phyloP scores from a whole-genome alignment of 2,888 invertebrate genomes.

The Lordiphosa andalusiaca region DNA sequence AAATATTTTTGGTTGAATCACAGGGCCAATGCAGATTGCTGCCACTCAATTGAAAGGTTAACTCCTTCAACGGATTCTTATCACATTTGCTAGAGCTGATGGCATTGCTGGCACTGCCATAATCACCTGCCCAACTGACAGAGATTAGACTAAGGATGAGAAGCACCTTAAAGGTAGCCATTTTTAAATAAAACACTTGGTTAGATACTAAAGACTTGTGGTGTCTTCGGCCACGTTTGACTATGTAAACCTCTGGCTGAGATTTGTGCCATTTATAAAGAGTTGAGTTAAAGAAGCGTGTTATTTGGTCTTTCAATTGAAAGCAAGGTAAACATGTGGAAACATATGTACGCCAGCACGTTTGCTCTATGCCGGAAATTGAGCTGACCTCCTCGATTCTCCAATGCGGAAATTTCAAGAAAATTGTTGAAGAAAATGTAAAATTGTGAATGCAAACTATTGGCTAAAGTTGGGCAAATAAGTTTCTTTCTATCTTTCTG shows the following conservation, averaged over 20 bases:
- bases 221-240: constrained; percentile 1
- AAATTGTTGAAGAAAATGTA: constrained; percentile 23
- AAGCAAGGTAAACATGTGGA: constrained; percentile 40
- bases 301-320: constrained; percentile 36
- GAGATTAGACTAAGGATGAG: too few relatives aligned
- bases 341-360: constrained; percentile 52
- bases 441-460: constrained; percentile 1
- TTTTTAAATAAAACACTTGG: neutral
- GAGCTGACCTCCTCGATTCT: constrained; percentile 19
- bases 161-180: too few relatives aligned
- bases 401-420: constrained; percentile 36
- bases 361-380: constrained; percentile 35
- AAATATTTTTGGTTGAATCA: constrained; percentile 82
- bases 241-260: constrained; percentile 3
- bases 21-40: constrained; percentile 83
- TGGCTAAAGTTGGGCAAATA: constrained; percentile 14
- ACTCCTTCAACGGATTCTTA: constrained; percentile 67
- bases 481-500: constrained; percentile 17
- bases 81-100: constrained; percentile 53
- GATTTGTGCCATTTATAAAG: constrained; percentile 18
- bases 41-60: constrained; percentile 78
- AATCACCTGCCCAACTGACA: constrained; percentile 14
- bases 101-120: constrained; percentile 23
- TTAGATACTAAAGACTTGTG: neutral
- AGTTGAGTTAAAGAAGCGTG: constrained; percentile 44